Evolutionary conservation across 2,113 vertebrate genomes (phyloP), one percentile per base, ranked within the genome.

Genomic region (Mormyrus iriodes): DNA sequence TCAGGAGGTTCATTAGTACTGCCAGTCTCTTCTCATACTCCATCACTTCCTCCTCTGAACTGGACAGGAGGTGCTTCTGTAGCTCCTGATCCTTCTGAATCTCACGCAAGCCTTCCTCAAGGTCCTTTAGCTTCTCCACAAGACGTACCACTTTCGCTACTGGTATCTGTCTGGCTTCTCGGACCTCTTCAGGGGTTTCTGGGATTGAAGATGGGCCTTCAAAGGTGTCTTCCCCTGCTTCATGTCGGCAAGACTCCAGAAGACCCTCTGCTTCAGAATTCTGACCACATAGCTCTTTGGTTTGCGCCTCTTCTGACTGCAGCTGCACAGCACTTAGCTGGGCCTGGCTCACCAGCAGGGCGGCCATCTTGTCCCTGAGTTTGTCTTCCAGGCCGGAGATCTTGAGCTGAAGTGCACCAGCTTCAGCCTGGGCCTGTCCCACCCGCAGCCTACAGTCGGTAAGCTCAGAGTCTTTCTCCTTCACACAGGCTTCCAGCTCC

Each of bases 261-360:
- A 0, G 84, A 89, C 24, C 42, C 89, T 42, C 88, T 87, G 15
- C 44, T 42, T 17, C 79, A 91, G 89, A 90, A 87, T 24, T 88
- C 55, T 17, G 91, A 13, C 15, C 21, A 6, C 73, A 51, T 15
- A 51, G 90, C 31, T 91, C 89, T 91, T 90, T 90, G 90, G 90
- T 90, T 89, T 93, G 87, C 2, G 15, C 35, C 10, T 48, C 51
- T 55, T 90, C 86, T n/a, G 85, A 39, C 88, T 92, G 89, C 79
- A 96, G 94, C 85, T 96, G 97, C 89, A 98, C 90, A 35, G 97
- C 96, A 46, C 96, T 96, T 27, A 97, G 95, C 5, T 97, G 96
- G 87, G 95, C 96, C 88, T 98, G 96, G 93, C 94, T 97, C 88
- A 97, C 96, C 31, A 97, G 93, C 4, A 93, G 95, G 8, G 94